Percentiles rank a stretch among this genome's conserved stretches.
phyloP scores from a whole-genome alignment of 2,113 vertebrate species.

The Macroglossus sobrinus region DNA sequence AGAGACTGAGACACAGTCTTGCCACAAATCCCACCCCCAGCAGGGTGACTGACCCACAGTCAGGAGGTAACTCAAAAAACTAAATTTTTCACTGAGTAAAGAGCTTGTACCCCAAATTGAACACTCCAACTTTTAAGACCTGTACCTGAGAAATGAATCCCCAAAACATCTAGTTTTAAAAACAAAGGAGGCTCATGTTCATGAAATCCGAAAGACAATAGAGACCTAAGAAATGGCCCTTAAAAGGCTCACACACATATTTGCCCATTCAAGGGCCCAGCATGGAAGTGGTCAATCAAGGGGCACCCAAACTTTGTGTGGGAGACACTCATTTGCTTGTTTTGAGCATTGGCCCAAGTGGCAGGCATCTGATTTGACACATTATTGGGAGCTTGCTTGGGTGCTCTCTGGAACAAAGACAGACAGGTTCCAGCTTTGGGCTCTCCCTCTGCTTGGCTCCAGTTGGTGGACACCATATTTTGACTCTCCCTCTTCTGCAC shows the following conservation, averaged over 20 bases:
- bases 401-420: background rate
- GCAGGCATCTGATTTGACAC: background rate
- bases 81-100: background rate
- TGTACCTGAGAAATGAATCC: background rate
- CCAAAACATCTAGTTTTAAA: background rate
- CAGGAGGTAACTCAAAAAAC: background rate
- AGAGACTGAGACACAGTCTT: background rate
- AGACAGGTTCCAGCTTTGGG: background rate
- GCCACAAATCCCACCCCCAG: background rate
- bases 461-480: background rate
- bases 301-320: background rate
- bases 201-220: background rate
- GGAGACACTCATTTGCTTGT: background rate
- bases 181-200: background rate
- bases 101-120: background rate
- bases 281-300: background rate
- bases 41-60: background rate
- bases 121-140: background rate
- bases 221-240: background rate
- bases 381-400: too few species aligned
- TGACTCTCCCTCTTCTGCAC: background rate
- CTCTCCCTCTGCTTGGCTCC: background rate
- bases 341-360: background rate
- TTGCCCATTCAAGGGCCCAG: background rate
- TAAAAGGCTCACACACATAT: background rate